Evolutionary conservation across 1,140 invertebrate species (phyloP), one percentile per base, ranked within the genome.

Genomic region (Pollicipes pollicipes): DNA sequence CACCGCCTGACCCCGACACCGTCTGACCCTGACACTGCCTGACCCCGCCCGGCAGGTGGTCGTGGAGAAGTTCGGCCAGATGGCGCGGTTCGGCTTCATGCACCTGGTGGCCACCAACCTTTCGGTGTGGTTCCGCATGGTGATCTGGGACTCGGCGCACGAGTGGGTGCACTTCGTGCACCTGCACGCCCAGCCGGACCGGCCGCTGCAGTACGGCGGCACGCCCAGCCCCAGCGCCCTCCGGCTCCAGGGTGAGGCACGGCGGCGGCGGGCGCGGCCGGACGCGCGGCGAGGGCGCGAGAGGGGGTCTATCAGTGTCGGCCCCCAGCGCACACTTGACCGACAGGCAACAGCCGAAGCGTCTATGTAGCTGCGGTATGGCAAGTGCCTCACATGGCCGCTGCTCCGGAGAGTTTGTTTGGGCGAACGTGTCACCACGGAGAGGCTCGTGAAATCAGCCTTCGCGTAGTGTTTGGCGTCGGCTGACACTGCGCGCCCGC

Each of bases 61-160:
- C 13, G 83, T 84, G 1, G 83, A 84, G 71, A 80, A 78, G 72
- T 84, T 84, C 71, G 83, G 83, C 10, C 74, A 83, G 27, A 78
- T 81, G 28, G 83, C 83, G 3, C 77, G 84, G 73, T 84, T 85
- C 74, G 82, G 84, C 10, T 84, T 86, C 73, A 85, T 84, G 75
- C 85, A 86, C 73, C 77, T 86, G 24, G 81, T 84, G 6, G 85
- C 84, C 0, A 85, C 85, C 0, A 86, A 86, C 75, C 75, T 86
- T 13, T 83, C 84, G 0, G 77, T 86, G 29, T 86, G 85, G 85
- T 77, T 82, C 21, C 80, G 84, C n/a, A 77, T 84, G n/a, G 79
- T 86, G 26, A 82, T 85, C 30, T 85, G 84, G 84, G 84, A 85
- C 73, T 82, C 81, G 2, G 76, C 76, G 17, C 75, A 73, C 64